A percentile compares a stretch with the other conserved stretches of the same genome.
Evolutionary conservation across 37 sponge, comb jelly and placozoan genomes (phyloP).

Genomic region (Ephydatia muelleri): DNA sequence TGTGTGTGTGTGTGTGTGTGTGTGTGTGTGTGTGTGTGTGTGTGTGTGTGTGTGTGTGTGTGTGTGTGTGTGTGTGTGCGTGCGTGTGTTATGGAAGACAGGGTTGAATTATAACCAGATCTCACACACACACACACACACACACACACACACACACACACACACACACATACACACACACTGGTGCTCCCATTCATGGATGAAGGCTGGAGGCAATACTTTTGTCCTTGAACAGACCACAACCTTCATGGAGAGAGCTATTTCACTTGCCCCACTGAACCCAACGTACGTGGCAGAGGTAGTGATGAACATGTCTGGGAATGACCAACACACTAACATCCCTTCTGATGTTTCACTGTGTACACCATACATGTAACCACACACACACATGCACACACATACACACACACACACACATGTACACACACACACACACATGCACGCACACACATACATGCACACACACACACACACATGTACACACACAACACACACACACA

Average conservation of each 20-base stretch:
- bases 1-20: too few relatives aligned
- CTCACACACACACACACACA: conserved; percentile 10
- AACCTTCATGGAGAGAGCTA: conserved; percentile 87
- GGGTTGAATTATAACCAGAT: not conserved
- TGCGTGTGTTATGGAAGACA: not conserved
- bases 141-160: conserved; percentile 14
- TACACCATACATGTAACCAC: too few relatives aligned
- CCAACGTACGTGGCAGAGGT: conserved; percentile 84
- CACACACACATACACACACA: conserved; percentile 18
- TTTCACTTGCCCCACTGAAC: conserved; percentile 61
- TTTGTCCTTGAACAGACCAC: conserved; percentile 81
- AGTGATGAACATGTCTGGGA: too few relatives aligned
- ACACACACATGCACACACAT: not conserved
- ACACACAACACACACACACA: too few relatives aligned
- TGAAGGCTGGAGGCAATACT: conserved; percentile 72
- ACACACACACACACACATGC: not conserved
- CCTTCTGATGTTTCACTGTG: too few relatives aligned
- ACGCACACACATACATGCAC: not conserved
- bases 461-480: conserved; percentile 54
- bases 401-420: not conserved
- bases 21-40: too few relatives aligned
- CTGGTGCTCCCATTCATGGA: not conserved
- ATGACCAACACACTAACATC: too few relatives aligned
- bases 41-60: too few relatives aligned
- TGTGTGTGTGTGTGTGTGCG: conserved; percentile 14